Base-by-base conservation (phyloP, 2,113 vertebrate species). In the Bos javanicus region DNA sequence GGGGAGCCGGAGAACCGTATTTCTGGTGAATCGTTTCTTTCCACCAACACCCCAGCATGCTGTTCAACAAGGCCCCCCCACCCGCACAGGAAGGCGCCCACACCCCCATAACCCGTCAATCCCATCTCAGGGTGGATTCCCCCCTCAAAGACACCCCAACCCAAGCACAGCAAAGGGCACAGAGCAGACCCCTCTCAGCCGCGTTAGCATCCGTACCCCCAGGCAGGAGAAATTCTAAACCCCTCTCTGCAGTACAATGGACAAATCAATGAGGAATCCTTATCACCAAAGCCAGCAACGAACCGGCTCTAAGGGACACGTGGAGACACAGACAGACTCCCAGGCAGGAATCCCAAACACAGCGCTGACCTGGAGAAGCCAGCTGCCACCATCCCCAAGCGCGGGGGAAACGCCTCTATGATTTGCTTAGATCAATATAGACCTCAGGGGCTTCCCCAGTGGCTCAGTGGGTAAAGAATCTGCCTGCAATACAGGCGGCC, bases 51-150 rank as follows among this genome's bases (percentile, higher is more conserved):
- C 2, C 74, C 74, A 28, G 4, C 43, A 30, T 3, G 43, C 26
- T 48, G 9, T 26, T 30, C 43, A 48, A 30, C 76, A 48, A 16
- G 76, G 43, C 17, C 43, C 7, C 13, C 74, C 14, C 7, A 30
- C 0, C 25, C 2, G 0, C 25, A 10, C 3, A 10, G 43, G 43
- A 78, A 78, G 7, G 25, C 0, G 0, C 26, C 3, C 43, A 16
- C 26, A 78, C 7, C 26, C 43, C 43, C n/a, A 48, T 8, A 78
- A 48, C 26, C 43, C 7, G 0, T 4, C 76, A 17, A 48, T 46
- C 26, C 76, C 43, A 78, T 46, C 14, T 78, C 43, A 0, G 26
- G 74, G 74, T 78, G 74, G 74, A 28, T 0, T 0, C 7, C 26
- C 25, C 43, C 4, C 39, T 4, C 3, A 33, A 62, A 26, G 21